Base-by-base conservation (phyloP, 2,888 invertebrate species). In the Caenorhabditis becei region DNA sequence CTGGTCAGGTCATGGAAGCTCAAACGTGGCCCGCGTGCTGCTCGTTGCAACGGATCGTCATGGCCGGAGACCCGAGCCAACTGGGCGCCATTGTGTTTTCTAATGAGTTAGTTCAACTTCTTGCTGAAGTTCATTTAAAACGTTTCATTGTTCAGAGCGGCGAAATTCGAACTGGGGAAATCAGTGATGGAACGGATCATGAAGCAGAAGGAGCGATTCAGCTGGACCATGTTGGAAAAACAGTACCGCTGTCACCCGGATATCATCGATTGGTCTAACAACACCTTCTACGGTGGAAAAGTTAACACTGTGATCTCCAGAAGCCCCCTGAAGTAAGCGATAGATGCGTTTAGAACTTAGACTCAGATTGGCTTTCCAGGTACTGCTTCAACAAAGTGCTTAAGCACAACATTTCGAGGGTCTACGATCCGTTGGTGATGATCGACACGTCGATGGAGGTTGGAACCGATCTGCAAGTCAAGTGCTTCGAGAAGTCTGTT, bases 41-140 rank as follows among this genome's bases (percentile, higher is more conserved):
- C 8, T 24, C 18, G 16, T 65, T 65, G 65, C 58, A 65, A 11
- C 28, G 56, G 16, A 37, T 74, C 11, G 59, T 74, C 4, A 28
- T 74, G 58, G 74, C 74, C 11, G 74, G 74, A 5, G 74, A 74
- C 58, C 74, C 74, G n/a, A 51, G 37, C 7, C 74, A 74, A 32
- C 35, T 74, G 10, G 63, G 63, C 0, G 63, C 72, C 16, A n/a
- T 72, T 0, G 63, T 72, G 4, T n/a, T 35, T 28, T 44, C 44
- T 11, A 18, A 20, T 3, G 62, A 44, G 62, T 62, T 1, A 44
- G 61, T 37, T 35, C 49, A 23, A n/a, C 5, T 24, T 11, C 8
- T 24, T 53, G 20, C 5, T 16, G 1, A 14, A 14, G 24, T 51
- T 49, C 24, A 47, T 37, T 20, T n/a, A n/a, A n/a, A 26, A 16